A percentile compares a stretch with the other conserved stretches of the same genome.
These are phyloP conservation scores for Muraenolepis orangiensis DNA, from an alignment of 2,797 vertebrate species.

Conservation along the genomic window DNA sequence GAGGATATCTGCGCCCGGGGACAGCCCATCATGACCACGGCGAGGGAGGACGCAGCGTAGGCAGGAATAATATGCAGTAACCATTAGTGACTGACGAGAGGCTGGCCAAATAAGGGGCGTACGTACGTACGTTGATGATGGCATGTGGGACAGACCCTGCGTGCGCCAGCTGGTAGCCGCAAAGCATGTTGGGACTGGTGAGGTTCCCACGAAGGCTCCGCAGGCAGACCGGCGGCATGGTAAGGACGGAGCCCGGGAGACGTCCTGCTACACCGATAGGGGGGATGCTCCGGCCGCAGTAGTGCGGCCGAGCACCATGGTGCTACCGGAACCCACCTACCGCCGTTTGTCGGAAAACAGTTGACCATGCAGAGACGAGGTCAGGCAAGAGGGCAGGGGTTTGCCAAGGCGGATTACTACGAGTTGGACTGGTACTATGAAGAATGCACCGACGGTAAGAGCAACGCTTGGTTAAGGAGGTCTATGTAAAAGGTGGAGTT, in stretches of 20 bases:
- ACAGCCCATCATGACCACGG: conserved; percentile 14
- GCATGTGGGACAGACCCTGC: conserved; percentile 10
- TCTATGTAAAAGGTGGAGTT: background rate
- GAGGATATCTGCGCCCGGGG: background rate
- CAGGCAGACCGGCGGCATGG: conserved; percentile 8
- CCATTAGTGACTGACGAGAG: conserved; percentile 24
- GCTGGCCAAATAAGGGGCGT: conserved; percentile 32
- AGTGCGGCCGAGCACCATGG: background rate
- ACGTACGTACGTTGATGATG: conserved; percentile 35
- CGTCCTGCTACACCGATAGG: background rate
- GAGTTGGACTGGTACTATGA: conserved; percentile 99
- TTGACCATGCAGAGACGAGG: conserved; percentile 78
- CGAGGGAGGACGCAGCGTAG: background rate
- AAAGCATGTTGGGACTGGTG: conserved; percentile 47
- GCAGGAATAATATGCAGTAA: conserved; percentile 17
- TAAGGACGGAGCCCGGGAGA: background rate
- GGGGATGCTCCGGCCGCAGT: background rate
- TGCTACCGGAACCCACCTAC: conserved; percentile 28
- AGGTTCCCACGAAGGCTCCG: conserved; percentile 8
- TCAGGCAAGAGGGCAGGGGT: conserved; percentile 95
- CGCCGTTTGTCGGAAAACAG: conserved; percentile 36
- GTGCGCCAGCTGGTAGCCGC: conserved; percentile 35
- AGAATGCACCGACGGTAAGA: conserved; percentile 96
- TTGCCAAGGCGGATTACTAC: conserved; percentile 96
- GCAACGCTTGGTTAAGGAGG: too few species aligned